Evolutionary conservation across 2,888 invertebrate genomes (phyloP).

Genomic region (Hanleya hanleyi): DNA sequence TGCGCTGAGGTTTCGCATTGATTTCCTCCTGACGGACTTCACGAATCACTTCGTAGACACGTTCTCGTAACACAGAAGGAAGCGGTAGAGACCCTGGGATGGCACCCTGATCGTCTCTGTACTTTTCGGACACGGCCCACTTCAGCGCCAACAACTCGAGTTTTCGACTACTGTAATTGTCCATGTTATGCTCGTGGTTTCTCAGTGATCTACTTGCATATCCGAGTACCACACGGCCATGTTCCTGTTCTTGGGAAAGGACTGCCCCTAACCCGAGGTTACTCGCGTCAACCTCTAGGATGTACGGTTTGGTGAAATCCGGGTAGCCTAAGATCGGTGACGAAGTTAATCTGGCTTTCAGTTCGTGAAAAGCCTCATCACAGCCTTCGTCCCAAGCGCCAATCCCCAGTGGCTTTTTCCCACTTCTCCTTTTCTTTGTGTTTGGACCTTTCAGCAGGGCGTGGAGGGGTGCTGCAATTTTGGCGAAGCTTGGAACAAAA

Average conservation of each 20-base stretch:
- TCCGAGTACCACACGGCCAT: constrained; percentile 21
- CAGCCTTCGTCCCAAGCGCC: constrained; percentile 19
- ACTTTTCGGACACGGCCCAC: constrained; percentile 42
- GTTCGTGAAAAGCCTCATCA: constrained; percentile 26
- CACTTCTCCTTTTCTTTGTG: constrained; percentile 12
- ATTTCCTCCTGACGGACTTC: background rate
- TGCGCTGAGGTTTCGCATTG: background rate
- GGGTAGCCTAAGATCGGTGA: constrained; percentile 41
- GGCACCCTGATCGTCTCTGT: no score
- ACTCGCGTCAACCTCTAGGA: constrained; percentile 41
- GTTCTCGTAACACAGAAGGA: no score
- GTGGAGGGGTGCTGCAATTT: constrained; percentile 26
- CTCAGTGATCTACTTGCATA: constrained; percentile 41
- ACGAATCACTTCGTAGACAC: background rate
- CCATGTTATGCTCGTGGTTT: constrained; percentile 31
- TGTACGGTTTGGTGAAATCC: constrained; percentile 34
- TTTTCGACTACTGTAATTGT: constrained; percentile 40
- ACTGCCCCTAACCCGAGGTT: constrained; percentile 37
- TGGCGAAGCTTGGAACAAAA: constrained; percentile 33
- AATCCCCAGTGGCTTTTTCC: background rate
- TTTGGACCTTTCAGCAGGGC: constrained; percentile 6
- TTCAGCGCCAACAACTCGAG: constrained; percentile 40
- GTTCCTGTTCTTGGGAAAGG: constrained; percentile 37
- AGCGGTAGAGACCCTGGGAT: no score
- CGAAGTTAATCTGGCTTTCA: constrained; percentile 29